phyloP scores from a whole-genome alignment of 2,888 invertebrate genomes.

The Metacarcinus magister region DNA sequence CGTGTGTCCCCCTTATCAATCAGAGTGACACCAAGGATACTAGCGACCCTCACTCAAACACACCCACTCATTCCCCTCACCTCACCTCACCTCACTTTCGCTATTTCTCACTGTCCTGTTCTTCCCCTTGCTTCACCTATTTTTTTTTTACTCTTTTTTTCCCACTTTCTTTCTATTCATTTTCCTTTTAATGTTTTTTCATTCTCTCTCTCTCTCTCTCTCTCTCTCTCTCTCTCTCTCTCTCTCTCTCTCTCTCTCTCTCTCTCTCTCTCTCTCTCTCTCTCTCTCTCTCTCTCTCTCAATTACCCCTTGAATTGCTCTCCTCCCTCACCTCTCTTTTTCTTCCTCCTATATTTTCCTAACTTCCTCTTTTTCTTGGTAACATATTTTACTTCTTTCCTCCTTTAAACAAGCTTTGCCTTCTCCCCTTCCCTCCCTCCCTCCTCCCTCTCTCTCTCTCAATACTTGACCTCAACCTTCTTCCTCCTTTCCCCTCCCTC shows the following conservation, averaged over 20 bases:
- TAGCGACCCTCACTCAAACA: neutral
- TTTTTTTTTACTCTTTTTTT: neutral
- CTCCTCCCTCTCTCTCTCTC: neutral
- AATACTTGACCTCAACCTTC: too few species aligned
- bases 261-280: neutral
- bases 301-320: too few species aligned
- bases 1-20: slow-evolving; percentile 1
- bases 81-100: neutral
- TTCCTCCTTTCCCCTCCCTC: neutral
- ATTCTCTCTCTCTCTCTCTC: neutral
- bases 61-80: neutral
- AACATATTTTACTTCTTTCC: neutral
- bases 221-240: neutral
- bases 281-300: neutral
- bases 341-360: neutral
- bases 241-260: neutral
- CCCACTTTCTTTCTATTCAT: neutral
- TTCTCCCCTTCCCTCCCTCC: neutral
- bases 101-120: neutral
- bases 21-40: neutral
- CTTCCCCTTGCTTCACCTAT: neutral
- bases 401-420: too few species aligned
- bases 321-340: neutral
- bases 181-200: neutral
- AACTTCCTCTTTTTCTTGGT: neutral